Base-by-base conservation (phyloP, 2,797 vertebrate species). In the Hylomyscus alleni region DNA sequence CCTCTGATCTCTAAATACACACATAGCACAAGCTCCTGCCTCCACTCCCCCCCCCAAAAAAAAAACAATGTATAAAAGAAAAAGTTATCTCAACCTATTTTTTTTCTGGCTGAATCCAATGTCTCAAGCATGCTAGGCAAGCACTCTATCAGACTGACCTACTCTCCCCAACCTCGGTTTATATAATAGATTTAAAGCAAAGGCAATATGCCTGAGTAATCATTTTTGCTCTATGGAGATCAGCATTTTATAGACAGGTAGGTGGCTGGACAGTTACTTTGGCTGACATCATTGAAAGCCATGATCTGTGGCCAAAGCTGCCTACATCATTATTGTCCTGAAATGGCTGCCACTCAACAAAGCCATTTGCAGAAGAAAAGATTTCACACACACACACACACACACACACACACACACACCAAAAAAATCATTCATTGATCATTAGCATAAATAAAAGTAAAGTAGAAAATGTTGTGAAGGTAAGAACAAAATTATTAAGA, bases 331-430 rank as follows among this genome's bases (percentile, higher is more conserved):
- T 77, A 58, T 4, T 82, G 15, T 78, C 90, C 58, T 95, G 89
- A 93, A 58, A 9, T 9, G 34, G 22, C n/a, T 88, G 44, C 10
- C 73, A 78, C 69, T 52, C 52, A 78, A 82, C 44, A 58, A 87
- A 95, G 22, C n/a, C 54, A 62, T 84, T 73, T 90, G 47, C 56
- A 91, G 60, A 91, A 96, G 82, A 69, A 60, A 89, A 58, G 82
- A 73, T 83, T 90, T 93, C 14, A 40, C 24, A 24, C 58, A 24
- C 24, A 3, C 24, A 44, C 44, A 44, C 44, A 44, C 44, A 44
- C 44, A 44, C 44, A 44, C 44, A 44, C 44, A 44, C 44, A 44
- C 44, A 44, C 44, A 44, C 44, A 44, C 14, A n/a, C 7, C 31
- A 10, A 40, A 62, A 93, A 84, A 91, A 29, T 40, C 13, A 65